Evolutionary conservation across 1,140 invertebrate genomes (phyloP), one percentile per base, ranked within the genome.

Genomic region (Tetraneura akinire): DNA sequence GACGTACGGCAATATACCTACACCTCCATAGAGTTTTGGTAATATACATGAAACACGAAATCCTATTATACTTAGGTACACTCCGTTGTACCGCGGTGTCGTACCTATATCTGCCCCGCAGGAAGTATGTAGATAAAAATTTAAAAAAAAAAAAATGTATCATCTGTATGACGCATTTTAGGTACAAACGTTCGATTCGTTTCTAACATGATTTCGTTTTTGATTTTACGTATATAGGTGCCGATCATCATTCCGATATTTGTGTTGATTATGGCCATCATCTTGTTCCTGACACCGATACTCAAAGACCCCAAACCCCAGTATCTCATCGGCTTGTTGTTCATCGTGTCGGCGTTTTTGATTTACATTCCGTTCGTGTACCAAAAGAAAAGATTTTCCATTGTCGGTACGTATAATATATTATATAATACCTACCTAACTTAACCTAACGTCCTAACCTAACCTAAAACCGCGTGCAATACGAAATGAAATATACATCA

Each of bases 291-390:
- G 83, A 87, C 74, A 88, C 89, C 1, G 82, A 86, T 80, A 82
- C 88, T 0, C 86, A 88, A 81, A 89, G 89, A 82, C 83, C 71
- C 71, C 10, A 53, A 55, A 16, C 71, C 71, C 11, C 49, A 74
- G n/a, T 74, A 32, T 6, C 51, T 90, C n/a, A 88, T 88, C 81
- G 89, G 88, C 1, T 81, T 87, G 8, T 82, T 86, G 6, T 89
- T 90, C 82, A 85, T 89, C 14, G 11, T 87, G 3, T 83, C 86
- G 0, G 89, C 89, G 53, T 81, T 89, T 14, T n/a, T 89, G 2
- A 85, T 90, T 76, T 90, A 90, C 82, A 82, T 88, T 53, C 87
- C 88, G 16, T 88, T 90, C 81, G 88, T 90, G 1, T 86, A 87
- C 76, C 87, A 86, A 80, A 86, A 88, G 82, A 71, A 84, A 83